phyloP scores from a whole-genome alignment of 2,113 vertebrate species.

The Heterochromis multidens region DNA sequence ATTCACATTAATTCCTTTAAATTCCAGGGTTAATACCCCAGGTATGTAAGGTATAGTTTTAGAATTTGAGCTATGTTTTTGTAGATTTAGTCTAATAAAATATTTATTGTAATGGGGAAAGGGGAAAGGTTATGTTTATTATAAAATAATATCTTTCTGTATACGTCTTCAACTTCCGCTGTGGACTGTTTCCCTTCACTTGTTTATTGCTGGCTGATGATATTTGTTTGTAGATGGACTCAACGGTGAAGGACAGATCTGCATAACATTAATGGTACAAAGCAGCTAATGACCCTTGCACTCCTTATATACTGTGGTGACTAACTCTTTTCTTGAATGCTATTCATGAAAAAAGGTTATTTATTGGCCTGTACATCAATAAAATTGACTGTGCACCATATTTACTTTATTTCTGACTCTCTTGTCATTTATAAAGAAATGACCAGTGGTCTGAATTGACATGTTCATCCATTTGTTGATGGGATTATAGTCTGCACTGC shows the following conservation, averaged over 20 bases:
- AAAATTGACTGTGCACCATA: constrained; percentile 85
- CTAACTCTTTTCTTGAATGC: constrained; percentile 68
- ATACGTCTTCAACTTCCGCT: constrained; percentile 75
- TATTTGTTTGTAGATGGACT: constrained; percentile 26
- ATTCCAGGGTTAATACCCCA: constrained; percentile 52
- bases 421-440: not conserved
- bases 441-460: not conserved
- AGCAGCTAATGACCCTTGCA: constrained; percentile 52
- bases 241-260: constrained; percentile 19
- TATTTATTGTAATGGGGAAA: constrained; percentile 72
- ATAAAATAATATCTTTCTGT: constrained; percentile 74
- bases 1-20: constrained; percentile 39
- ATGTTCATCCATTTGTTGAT: not conserved
- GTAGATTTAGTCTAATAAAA: constrained; percentile 57
- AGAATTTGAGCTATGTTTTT: constrained; percentile 52
- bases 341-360: constrained; percentile 77
- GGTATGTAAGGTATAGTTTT: constrained; percentile 49
- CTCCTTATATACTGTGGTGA: constrained; percentile 51
- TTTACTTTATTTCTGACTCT: constrained; percentile 34
- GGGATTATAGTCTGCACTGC: not conserved
- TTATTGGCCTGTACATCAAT: constrained; percentile 86
- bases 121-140: constrained; percentile 44
- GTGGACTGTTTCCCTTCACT: constrained; percentile 75
- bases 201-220: constrained; percentile 28
- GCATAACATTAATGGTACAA: constrained; percentile 7